Base-by-base conservation (phyloP, 2,113 vertebrate species). In the Charina bottae region DNA sequence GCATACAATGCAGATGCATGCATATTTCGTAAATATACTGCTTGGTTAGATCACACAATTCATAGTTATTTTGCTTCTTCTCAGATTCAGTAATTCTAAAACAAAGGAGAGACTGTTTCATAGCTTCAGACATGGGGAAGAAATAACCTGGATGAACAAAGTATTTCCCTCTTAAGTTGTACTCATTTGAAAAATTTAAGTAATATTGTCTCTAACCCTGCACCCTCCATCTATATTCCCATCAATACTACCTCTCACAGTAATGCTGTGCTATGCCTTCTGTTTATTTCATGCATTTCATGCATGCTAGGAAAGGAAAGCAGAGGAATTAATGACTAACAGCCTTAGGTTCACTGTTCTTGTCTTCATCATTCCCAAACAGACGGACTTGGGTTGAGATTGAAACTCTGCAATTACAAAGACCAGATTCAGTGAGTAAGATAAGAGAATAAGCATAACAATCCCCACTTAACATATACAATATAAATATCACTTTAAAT, bases 251-350 rank as follows among this genome's bases (percentile, higher is more conserved):
- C 54, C 68, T 64, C 88, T 88, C 91, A 93, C 55, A 53, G 85
- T 84, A 49, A 53, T 72, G 85, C 54, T 89, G 78, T 85, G 62
- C 56, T 72, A 55, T 84, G 89, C 68, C 68, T 92, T 92, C 64
- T 83, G 85, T 93, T 92, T 93, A 90, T 93, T 92, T 92, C 68
- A 59, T 21, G 46, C 42, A 85, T 55, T 92, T 92, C 53, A 54
- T 84, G 60, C n/a, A 68, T 60, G 85, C 11, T 90, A 68, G 49
- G 17, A 58, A 88, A 54, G 89, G 89, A 28, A 90, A 88, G 72
- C 89, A 92, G 53, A 92, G 54, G 60, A 59, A 46, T 93, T 83
- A 90, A 49, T 88, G 68, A 93, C 54, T 85, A 72, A 37, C 54
- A 85, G 86, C 58, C 53, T 91, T 88, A 72, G 10, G 6, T 89